Evolutionary conservation across 2,113 vertebrate genomes (phyloP), one percentile per base, ranked within the genome.

Genomic region (Nothocercus julius): DNA sequence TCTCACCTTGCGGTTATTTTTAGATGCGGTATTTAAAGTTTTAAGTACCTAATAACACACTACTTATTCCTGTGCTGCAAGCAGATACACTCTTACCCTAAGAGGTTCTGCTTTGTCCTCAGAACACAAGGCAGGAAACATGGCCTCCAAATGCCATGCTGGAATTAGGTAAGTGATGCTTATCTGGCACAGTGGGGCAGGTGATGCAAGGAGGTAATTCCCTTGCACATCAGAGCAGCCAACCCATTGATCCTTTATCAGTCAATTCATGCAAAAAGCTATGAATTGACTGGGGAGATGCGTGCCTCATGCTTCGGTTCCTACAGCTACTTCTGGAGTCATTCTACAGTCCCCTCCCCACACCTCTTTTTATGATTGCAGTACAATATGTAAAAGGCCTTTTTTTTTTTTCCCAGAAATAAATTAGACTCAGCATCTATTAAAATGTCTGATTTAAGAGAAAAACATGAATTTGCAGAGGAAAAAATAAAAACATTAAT

Each of bases 401-500:
- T 8, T 13, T 62, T 36, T 51, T n/a, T 10, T 64, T 54, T 54
- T 58, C 9, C 2, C 13, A 32, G 24, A 40, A 83, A 80, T 80
- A 89, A 91, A 54, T 92, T 58, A 67, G 40, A 32, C 9, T 95
- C 72, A 17, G 85, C 93, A 74, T 87, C 70, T 80, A 75, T 83
- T 87, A n/a, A 73, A 68, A 84, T 79, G 63, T 54, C 45, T 2
- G 72, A 20, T 45, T 91, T 22, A 61, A 61, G 74, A 67, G 53
- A 80, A 92, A 49, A 85, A 93, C 5, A 28, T 42, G 67, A 66
- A 69, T 82, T 93, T 91, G 54, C 75, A 2, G 3, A 84, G 51
- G 58, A 84, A 90, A 69, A 94, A 84, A 92, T 59, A 84, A 56
- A 54, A 94, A 93, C 87, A 87, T 70, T 83, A 85, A 91, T 86